Conservation (phyloP, 2,888 invertebrate genomes). For the Oligia strigilis region DNA sequence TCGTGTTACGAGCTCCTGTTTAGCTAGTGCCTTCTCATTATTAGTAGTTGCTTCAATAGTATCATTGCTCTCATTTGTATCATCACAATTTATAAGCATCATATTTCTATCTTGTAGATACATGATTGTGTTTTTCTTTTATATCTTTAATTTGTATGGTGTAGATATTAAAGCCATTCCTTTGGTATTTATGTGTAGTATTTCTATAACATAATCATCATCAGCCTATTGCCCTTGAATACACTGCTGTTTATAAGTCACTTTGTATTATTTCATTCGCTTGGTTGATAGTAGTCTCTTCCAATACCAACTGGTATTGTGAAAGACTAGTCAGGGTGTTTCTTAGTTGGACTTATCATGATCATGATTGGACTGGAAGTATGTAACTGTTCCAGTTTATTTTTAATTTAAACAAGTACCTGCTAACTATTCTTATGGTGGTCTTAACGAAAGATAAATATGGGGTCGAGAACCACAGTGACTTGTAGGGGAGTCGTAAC, state of each 20-base stretch:
- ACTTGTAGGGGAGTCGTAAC: constrained; percentile 41
- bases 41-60: neutral
- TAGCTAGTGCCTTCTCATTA: constrained; percentile 7
- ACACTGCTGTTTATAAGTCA: neutral
- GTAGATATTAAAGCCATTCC: neutral
- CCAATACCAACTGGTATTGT: too few species aligned
- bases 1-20: constrained; percentile 45
- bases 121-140: neutral
- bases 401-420: constrained; percentile 31
- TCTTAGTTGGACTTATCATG: neutral
- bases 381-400: constrained; percentile 1
- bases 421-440: constrained; percentile 4
- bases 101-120: neutral
- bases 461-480: neutral
- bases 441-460: constrained; percentile 50
- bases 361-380: neutral
- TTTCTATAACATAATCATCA: neutral
- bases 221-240: neutral
- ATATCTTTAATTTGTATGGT: neutral
- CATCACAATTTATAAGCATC: neutral
- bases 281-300: neutral
- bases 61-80: constrained; percentile 10
- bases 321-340: neutral
- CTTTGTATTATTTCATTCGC: neutral
- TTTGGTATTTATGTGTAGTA: neutral